These are phyloP conservation scores for Prionailurus bengalensis DNA, from an alignment of 2,113 vertebrate genomes.

Conservation along the genomic window DNA sequence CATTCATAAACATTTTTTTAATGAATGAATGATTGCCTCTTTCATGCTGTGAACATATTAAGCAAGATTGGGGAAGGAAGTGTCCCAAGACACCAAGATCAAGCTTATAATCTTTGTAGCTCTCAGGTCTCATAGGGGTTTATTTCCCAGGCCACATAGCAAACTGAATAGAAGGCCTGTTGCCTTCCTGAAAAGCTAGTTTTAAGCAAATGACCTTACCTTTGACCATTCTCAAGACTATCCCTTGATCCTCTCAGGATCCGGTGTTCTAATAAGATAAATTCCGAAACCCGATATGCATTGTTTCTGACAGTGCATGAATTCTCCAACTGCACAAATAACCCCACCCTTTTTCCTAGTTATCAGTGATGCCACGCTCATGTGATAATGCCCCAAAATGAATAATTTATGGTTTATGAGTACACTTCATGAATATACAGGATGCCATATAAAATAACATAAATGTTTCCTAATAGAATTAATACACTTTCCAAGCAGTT, in stretches of 20 bases:
- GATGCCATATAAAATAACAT: slow-evolving; percentile 77
- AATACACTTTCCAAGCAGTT: slow-evolving; percentile 78
- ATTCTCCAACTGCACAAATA: background rate
- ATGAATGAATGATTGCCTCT: background rate
- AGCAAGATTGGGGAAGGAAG: background rate
- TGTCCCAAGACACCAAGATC: background rate
- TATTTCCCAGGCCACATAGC: background rate
- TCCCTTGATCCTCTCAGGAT: background rate
- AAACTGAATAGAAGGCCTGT: background rate
- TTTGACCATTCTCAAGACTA: background rate
- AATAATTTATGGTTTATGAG: slow-evolving; percentile 77
- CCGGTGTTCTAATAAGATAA: background rate
- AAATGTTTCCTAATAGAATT: slow-evolving; percentile 79
- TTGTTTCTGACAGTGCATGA: background rate
- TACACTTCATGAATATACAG: slow-evolving; percentile 76
- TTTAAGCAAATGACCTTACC: background rate
- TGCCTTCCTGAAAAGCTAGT: background rate
- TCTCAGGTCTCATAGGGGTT: background rate
- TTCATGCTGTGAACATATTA: background rate
- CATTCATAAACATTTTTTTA: background rate
- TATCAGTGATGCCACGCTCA: background rate
- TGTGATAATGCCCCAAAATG: slow-evolving; percentile 36
- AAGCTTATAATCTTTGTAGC: background rate
- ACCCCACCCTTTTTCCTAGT: background rate
- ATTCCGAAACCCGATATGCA: background rate